Evolutionary conservation across 2,888 invertebrate species (phyloP).

Genomic region (Ditula angustiorana): DNA sequence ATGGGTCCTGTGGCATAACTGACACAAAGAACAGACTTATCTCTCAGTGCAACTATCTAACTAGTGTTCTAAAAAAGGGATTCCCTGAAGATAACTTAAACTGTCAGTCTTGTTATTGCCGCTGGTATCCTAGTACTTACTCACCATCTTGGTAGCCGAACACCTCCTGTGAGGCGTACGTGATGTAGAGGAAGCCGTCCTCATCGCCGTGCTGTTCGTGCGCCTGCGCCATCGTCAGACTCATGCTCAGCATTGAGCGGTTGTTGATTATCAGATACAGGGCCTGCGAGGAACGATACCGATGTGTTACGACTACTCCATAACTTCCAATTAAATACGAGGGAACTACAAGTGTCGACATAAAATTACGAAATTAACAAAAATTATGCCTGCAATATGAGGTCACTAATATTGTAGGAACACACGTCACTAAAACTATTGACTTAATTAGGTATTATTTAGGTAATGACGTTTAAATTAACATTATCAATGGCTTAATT

Average conservation of each 20-base stretch:
- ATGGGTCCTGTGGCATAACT: too few relatives aligned
- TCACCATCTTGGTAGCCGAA: slow-evolving; percentile 88
- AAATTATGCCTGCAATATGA: too few relatives aligned
- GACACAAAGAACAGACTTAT: too few relatives aligned
- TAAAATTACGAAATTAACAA: too few relatives aligned
- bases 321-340: not conserved
- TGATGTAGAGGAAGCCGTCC: slow-evolving; percentile 95
- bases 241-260: slow-evolving; percentile 92
- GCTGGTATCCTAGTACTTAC: slow-evolving; percentile 36
- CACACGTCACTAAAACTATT: too few relatives aligned
- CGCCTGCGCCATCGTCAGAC: slow-evolving; percentile 92
- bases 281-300: slow-evolving; percentile 82
- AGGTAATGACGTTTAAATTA: not conserved
- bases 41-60: too few relatives aligned
- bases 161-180: slow-evolving; percentile 96
- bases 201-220: slow-evolving; percentile 91
- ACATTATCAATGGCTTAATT: slow-evolving; percentile 9
- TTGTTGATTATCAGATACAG: slow-evolving; percentile 94
- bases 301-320: not conserved
- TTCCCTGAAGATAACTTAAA: too few relatives aligned
- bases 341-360: too few relatives aligned
- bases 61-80: too few relatives aligned
- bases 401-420: too few relatives aligned
- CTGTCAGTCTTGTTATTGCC: too few relatives aligned
- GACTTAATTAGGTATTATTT: too few relatives aligned